Evolutionary conservation across 1,140 invertebrate species (phyloP).

Genomic region (Calycopis cecrops): DNA sequence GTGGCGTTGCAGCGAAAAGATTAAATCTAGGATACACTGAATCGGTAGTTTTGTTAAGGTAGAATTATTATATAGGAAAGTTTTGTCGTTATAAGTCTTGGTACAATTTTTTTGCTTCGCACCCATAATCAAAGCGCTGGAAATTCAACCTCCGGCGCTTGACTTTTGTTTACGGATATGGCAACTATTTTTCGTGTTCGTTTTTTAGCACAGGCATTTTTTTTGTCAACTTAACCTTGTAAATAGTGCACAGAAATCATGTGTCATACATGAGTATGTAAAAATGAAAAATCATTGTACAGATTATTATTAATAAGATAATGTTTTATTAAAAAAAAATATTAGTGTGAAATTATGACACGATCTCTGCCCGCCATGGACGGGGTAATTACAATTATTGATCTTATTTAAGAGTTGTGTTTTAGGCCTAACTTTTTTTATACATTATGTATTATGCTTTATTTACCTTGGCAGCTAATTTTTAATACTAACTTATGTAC

Average conservation of each 20-base stretch:
- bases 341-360: conserved; percentile 4
- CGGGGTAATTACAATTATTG: neutral
- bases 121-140: neutral
- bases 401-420: conserved; percentile 5
- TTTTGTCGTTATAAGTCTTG: conserved; percentile 37
- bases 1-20: conserved; percentile 43
- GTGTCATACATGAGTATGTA: conserved; percentile 2
- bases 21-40: conserved; percentile 58
- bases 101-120: conserved; percentile 34
- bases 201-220: conserved; percentile 1
- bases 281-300: conserved; percentile 2
- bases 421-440: neutral
- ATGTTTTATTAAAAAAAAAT: conserved; percentile 1
- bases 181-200: conserved; percentile 4
- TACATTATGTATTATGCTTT: neutral
- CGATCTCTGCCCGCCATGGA: neutral
- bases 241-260: neutral
- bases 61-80: conserved; percentile 58
- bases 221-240: neutral
- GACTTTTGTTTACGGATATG: neutral
- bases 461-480: neutral
- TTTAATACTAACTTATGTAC: too few relatives aligned
- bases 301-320: neutral
- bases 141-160: neutral
- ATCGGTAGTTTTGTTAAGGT: conserved; percentile 69